Evolutionary conservation across 2,888 invertebrate genomes (phyloP), one percentile per base, ranked within the genome.

Genomic region (Nemurella pictetii): DNA sequence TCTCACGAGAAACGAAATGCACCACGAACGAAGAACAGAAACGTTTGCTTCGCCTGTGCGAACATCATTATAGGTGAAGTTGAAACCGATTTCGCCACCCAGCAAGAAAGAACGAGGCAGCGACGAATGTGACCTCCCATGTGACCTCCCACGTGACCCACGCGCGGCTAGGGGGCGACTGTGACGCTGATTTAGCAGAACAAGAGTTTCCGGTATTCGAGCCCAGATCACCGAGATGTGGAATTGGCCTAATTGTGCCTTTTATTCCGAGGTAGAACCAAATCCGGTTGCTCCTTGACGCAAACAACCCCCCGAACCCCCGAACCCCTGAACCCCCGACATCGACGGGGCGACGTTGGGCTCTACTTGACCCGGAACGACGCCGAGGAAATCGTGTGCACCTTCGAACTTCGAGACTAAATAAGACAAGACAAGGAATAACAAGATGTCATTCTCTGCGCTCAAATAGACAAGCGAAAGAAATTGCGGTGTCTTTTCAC

Each of bases 211-310:
- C 25, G 74, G 75, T 20, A 74, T 20, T 74, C 20, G 80, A 77
- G 75, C 81, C 84, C 75, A 7, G 75, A 9, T 55, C 55, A 20
- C 55, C 55, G 55, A 9, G 15, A 1, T 20, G 3, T 7, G 55
- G 77, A 74, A 86, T 85, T 85, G 85, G 86, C 86, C 86, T 84
- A 86, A 86, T 86, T 86, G 86, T 86, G 84, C 74, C 80, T 80
- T 80, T 32, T 84, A 84, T 80, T 20, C 74, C 35, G 84, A n/a
- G 74, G 55, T 30, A 4, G 72, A 77, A 83, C 80, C 83, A 77
- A 80, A 78, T 85, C 85, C 80, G 5, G 55, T 28, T 80, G 35
- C 80, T 32, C 84, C 85, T 84, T 85, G 84, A 85, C 85, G 83
- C 80, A 84, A 84, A 84, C 82, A 74, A 85, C 35, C 30, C 82